Conservation (phyloP, 2,888 invertebrate genomes). For the Himalopsyche kuldschensis region DNA sequence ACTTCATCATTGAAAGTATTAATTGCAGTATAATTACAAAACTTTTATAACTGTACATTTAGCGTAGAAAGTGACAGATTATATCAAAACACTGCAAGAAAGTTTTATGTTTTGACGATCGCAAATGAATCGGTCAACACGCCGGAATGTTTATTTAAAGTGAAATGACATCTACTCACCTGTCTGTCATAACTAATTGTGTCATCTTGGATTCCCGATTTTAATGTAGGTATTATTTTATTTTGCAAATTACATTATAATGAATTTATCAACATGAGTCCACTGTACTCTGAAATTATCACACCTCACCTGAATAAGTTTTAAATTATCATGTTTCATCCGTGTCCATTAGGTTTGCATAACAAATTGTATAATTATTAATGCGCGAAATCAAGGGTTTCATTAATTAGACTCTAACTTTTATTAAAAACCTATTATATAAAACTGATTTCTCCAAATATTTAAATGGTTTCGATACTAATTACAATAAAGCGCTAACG, state of each 20-base stretch:
- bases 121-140: not conserved
- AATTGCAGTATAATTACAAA: not conserved
- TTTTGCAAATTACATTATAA: not conserved
- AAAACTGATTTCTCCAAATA: too few species aligned
- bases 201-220: not conserved
- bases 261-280: not conserved
- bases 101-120: not conserved
- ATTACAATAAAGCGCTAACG: too few species aligned
- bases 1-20: not conserved
- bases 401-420: too few species aligned
- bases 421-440: too few species aligned
- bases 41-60: not conserved
- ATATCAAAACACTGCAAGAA: not conserved
- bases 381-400: not conserved
- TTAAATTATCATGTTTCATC: constrained; percentile 24
- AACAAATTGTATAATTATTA: not conserved
- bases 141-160: not conserved
- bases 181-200: not conserved
- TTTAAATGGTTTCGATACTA: too few species aligned
- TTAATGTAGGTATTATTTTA: not conserved
- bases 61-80: not conserved
- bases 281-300: not conserved
- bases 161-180: not conserved
- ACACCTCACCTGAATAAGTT: not conserved
- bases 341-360: constrained; percentile 26